These are phyloP conservation scores for Telenomus remus DNA, from an alignment of 1,140 invertebrate species.

Conservation along the genomic window DNA sequence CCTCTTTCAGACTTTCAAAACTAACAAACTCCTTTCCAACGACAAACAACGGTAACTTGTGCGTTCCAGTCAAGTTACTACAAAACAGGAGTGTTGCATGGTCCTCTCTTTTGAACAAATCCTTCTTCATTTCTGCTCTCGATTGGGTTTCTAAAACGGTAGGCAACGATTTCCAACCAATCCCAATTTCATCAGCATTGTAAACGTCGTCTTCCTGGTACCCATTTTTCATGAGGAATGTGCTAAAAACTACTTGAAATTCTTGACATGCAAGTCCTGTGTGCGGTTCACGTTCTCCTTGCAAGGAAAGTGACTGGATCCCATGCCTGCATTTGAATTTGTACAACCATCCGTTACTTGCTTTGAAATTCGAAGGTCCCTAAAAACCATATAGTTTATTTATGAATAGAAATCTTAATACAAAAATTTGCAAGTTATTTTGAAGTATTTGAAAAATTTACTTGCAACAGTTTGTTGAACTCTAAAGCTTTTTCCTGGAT, in stretches of 20 bases:
- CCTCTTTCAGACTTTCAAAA: slow-evolving; percentile 29
- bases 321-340: slow-evolving; percentile 39
- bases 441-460: no score
- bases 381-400: slow-evolving; percentile 7
- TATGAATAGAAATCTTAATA: not conserved
- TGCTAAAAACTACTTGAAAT: slow-evolving; percentile 30
- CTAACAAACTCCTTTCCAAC: slow-evolving; percentile 33
- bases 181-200: slow-evolving; percentile 33
- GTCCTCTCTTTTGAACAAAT: slow-evolving; percentile 29
- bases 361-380: slow-evolving; percentile 20
- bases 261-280: slow-evolving; percentile 32
- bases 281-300: slow-evolving; percentile 31
- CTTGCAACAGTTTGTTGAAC: slow-evolving; percentile 35
- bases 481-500: slow-evolving; percentile 48
- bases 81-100: slow-evolving; percentile 26
- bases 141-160: not conserved
- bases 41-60: slow-evolving; percentile 36
- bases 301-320: slow-evolving; percentile 19
- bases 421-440: no score
- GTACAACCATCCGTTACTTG: slow-evolving; percentile 38
- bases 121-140: slow-evolving; percentile 20
- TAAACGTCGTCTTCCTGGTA: slow-evolving; percentile 35
- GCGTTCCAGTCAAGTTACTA: slow-evolving; percentile 36
- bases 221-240: slow-evolving; percentile 25
- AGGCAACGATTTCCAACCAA: slow-evolving; percentile 25